A percentile compares a stretch with the other conserved stretches of the same genome.
These are phyloP conservation scores for Zaprionus ghesquierei DNA, from an alignment of 1,140 invertebrate species.

Conservation along the genomic window DNA sequence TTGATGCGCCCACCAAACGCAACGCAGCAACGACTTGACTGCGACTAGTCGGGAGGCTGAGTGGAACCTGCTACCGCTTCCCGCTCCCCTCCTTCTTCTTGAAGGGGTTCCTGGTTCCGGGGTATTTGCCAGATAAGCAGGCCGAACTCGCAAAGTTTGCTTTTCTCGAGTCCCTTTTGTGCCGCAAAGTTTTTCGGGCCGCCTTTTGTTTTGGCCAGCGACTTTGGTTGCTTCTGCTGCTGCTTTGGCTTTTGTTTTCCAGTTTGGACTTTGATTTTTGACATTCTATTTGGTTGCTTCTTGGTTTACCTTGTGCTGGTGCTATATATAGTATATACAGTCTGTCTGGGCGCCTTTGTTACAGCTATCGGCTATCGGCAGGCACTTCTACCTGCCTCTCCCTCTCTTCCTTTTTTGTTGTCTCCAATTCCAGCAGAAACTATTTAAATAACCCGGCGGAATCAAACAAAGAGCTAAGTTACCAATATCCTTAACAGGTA, in stretches of 20 bases:
- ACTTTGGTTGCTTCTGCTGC: constrained; percentile 16
- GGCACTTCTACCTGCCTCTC: neutral
- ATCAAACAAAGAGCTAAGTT: constrained; percentile 50
- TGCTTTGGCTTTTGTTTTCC: constrained; percentile 62
- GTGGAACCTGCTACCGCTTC: neutral
- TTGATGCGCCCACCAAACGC: constrained; percentile 54
- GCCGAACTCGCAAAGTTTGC: constrained; percentile 34
- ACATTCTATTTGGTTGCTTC: constrained; percentile 74
- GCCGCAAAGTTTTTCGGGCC: constrained; percentile 52
- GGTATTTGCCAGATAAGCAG: constrained; percentile 69
- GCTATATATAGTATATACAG: constrained; percentile 36
- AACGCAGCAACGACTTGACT: neutral
- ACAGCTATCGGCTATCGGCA: constrained; percentile 36
- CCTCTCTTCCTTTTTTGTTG: neutral
- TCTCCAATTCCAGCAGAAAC: constrained; percentile 44
- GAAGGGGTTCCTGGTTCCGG: constrained; percentile 10
- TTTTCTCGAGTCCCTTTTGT: constrained; percentile 19
- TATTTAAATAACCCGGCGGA: constrained; percentile 72
- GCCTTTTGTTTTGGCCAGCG: constrained; percentile 65
- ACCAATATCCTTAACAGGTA: neutral
- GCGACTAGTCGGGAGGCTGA: neutral
- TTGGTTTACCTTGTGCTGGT: constrained; percentile 54
- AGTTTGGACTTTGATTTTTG: constrained; percentile 76
- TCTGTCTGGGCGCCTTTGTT: constrained; percentile 42
- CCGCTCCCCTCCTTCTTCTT: neutral